Percentiles rank a stretch among this genome's conserved stretches.
phyloP scores from a whole-genome alignment of 2,797 vertebrate genomes.

The Gobionotothen gibberifrons region DNA sequence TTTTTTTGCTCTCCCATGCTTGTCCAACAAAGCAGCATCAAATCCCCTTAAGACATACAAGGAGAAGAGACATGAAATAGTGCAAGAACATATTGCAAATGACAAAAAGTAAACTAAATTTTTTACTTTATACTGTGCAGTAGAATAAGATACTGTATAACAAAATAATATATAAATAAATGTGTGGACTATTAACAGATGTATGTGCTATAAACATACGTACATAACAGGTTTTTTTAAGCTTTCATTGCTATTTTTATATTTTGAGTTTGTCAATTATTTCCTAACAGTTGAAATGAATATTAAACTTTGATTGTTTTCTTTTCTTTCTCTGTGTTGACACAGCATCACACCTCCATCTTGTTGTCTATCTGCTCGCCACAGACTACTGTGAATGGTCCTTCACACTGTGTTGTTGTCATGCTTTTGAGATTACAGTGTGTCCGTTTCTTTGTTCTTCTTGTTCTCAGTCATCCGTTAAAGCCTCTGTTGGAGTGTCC shows the following conservation, averaged over 20 bases:
- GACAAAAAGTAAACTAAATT: too few species aligned
- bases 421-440: slow-evolving; percentile 57
- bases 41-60: too few species aligned
- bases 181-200: too few species aligned
- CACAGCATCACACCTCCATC: background rate
- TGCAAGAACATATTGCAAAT: too few species aligned
- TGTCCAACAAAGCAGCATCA: too few species aligned
- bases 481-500: slow-evolving; percentile 60
- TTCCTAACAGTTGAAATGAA: background rate
- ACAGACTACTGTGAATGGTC: slow-evolving; percentile 33
- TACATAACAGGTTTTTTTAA: too few species aligned
- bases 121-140: too few species aligned
- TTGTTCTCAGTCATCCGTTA: slow-evolving; percentile 67
- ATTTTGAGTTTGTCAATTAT: background rate
- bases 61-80: too few species aligned
- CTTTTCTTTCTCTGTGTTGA: slow-evolving; percentile 2
- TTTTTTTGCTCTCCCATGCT: too few species aligned
- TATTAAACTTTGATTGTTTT: background rate
- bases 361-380: slow-evolving; percentile 12
- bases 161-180: too few species aligned
- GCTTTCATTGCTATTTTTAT: background rate
- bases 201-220: too few species aligned
- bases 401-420: slow-evolving; percentile 48
- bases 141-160: too few species aligned
- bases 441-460: slow-evolving; percentile 66